These are phyloP conservation scores for Drosophila longiperda DNA, from an alignment of 2,888 invertebrate species.

Conservation along the genomic window DNA sequence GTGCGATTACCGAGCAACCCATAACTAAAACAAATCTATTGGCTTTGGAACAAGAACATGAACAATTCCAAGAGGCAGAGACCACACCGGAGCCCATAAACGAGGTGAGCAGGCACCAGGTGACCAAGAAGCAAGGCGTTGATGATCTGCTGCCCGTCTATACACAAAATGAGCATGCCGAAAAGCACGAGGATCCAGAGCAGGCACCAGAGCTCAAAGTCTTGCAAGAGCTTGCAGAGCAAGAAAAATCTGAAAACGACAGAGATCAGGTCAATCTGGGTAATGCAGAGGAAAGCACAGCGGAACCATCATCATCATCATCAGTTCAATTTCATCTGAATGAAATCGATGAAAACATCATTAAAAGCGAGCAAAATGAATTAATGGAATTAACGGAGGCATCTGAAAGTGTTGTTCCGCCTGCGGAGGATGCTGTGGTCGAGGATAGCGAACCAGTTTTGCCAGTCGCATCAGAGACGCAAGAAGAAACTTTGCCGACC, in stretches of 20 bases:
- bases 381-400: conserved; percentile 29
- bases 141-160: conserved; percentile 56
- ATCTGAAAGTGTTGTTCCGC: conserved; percentile 5
- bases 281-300: not conserved
- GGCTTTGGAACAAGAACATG: conserved; percentile 63
- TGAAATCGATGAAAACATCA: conserved; percentile 47
- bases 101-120: conserved; percentile 66
- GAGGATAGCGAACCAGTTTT: conserved; percentile 24
- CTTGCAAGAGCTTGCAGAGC: not conserved
- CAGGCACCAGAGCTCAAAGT: conserved; percentile 13
- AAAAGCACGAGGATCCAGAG: conserved; percentile 12
- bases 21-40: conserved; percentile 56
- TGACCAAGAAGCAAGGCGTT: conserved; percentile 72
- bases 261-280: conserved; percentile 10
- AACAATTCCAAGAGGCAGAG: conserved; percentile 14
- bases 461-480: conserved; percentile 1
- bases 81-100: conserved; percentile 41
- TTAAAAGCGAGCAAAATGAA: conserved; percentile 37
- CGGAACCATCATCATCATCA: conserved; percentile 14
- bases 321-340: conserved; percentile 15
- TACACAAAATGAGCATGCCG: conserved; percentile 6
- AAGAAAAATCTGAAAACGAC: not conserved
- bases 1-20: conserved; percentile 64
- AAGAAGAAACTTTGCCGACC: conserved; percentile 20
- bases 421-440: conserved; percentile 15